These are phyloP conservation scores for Xiphophorus birchmanni DNA, from an alignment of 2,797 vertebrate species.

Conservation along the genomic window DNA sequence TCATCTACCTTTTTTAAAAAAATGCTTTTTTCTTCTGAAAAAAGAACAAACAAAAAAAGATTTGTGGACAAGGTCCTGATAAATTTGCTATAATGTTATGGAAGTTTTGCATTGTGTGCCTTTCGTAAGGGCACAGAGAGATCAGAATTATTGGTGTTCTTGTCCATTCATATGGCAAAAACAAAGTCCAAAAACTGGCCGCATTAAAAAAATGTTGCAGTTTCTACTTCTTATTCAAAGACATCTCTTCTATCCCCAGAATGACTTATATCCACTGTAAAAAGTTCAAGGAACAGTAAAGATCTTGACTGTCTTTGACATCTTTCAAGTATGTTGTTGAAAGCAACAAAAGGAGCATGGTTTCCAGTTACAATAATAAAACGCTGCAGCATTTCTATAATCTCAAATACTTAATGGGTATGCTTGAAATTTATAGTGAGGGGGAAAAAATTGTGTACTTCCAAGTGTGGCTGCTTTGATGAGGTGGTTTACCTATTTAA, in stretches of 20 bases:
- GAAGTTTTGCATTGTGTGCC: not conserved
- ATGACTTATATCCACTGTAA: not conserved
- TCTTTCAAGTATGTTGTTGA: not conserved
- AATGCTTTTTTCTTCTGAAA: not conserved
- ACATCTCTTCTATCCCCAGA: not conserved
- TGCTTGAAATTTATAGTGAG: conserved; percentile 28
- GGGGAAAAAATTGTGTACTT: conserved; percentile 42
- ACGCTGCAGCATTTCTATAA: conserved; percentile 9
- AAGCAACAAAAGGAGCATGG: not conserved
- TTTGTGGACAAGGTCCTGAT: not conserved
- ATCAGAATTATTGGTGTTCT: not conserved
- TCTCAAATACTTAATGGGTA: not conserved
- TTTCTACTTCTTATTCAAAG: not conserved
- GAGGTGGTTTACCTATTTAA: conserved; percentile 47
- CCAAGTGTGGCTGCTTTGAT: conserved; percentile 46
- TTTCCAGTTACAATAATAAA: conserved; percentile 18
- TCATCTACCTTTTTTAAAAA: not conserved
- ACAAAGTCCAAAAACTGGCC: not conserved
- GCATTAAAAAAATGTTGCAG: not conserved
- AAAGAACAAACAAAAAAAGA: not conserved
- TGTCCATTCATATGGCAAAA: not conserved
- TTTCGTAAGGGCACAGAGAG: not conserved
- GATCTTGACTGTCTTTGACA: conserved; percentile 6
- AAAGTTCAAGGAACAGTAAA: not conserved
- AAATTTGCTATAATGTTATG: not conserved